Percentiles rank a stretch among this genome's conserved stretches.
Conservation (phyloP, 2,797 vertebrate species). For the Danio choprae region DNA sequence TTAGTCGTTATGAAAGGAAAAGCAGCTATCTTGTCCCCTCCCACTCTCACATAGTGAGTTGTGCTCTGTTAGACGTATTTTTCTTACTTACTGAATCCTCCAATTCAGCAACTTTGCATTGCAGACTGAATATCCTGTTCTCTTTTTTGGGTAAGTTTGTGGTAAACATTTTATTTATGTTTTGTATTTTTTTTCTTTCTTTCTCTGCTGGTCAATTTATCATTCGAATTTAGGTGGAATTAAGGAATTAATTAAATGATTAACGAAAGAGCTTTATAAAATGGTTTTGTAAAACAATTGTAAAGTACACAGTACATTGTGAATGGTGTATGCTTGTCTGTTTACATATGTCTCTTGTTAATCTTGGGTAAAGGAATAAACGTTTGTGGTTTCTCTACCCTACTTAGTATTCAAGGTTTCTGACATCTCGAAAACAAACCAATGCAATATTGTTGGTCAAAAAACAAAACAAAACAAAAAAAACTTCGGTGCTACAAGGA, state of each 20-base stretch:
- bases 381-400: not conserved
- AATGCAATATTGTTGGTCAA: not conserved
- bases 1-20: slow-evolving; percentile 19
- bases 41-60: slow-evolving; percentile 17
- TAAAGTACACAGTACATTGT: not conserved
- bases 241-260: not conserved
- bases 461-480: too few species aligned
- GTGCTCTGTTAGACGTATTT: slow-evolving; percentile 12
- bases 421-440: not conserved
- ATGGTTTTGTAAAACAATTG: not conserved
- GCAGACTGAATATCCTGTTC: not conserved
- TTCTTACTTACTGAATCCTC: not conserved
- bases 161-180: not conserved
- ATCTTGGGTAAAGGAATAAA: not conserved
- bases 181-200: not conserved
- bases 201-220: not conserved
- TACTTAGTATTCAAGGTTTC: not conserved
- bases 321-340: not conserved
- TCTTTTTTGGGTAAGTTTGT: slow-evolving; percentile 18
- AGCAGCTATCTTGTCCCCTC: not conserved
- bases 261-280: not conserved
- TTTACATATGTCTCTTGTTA: not conserved
- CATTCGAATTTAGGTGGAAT: not conserved
- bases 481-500: not conserved
- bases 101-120: slow-evolving; percentile 15